These are phyloP conservation scores for Chloropsis cyanopogon DNA, from an alignment of 2,113 vertebrate species.

Conservation along the genomic window DNA sequence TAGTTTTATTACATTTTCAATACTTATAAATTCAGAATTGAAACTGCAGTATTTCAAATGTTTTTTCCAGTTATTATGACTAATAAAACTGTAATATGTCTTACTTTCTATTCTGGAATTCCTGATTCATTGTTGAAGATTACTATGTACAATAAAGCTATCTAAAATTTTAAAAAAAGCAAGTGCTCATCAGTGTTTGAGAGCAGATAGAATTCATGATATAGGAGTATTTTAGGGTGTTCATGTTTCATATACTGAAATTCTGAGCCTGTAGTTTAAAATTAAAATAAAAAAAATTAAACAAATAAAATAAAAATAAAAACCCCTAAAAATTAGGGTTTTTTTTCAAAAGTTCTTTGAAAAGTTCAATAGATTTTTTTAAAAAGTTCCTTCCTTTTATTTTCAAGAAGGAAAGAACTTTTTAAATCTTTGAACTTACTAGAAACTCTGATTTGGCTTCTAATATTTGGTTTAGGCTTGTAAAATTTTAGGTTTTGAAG, in stretches of 20 bases:
- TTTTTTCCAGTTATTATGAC: background rate
- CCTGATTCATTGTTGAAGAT: background rate
- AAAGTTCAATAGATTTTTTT: no score
- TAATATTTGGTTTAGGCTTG: background rate
- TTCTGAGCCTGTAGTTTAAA: background rate
- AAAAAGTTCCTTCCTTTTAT: no score
- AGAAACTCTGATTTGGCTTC: background rate
- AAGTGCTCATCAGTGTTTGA: background rate
- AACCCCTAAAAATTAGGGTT: no score
- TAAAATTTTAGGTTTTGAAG: background rate
- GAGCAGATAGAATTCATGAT: background rate
- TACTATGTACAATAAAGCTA: background rate
- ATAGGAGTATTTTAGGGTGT: background rate
- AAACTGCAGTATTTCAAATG: background rate
- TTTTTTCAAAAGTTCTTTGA: no score
- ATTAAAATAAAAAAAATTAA: background rate
- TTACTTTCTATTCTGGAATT: background rate
- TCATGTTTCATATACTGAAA: background rate
- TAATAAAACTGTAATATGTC: background rate
- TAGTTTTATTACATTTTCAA: background rate
- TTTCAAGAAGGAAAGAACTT: background rate
- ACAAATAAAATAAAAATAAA: no score
- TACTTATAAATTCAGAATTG: background rate
- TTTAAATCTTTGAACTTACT: background rate
- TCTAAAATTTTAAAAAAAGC: background rate